Percentiles rank a stretch among this genome's conserved stretches.
phyloP scores from a whole-genome alignment of 1,140 invertebrate species.

The Neocloeon triangulifer region DNA sequence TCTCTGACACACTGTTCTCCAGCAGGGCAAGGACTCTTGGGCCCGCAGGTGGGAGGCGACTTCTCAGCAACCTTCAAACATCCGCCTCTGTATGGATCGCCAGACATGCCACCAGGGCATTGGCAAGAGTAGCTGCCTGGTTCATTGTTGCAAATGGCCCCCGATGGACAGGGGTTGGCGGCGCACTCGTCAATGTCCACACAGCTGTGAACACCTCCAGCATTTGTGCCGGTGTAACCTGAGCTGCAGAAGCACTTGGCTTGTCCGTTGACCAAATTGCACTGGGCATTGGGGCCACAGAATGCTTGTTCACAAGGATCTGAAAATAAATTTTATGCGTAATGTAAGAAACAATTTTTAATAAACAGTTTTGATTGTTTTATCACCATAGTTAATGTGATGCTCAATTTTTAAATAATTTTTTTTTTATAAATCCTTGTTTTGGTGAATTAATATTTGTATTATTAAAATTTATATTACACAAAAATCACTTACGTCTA shows the following conservation, averaged over 20 bases:
- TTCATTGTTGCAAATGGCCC: constrained; percentile 70
- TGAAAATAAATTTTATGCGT: constrained; percentile 14
- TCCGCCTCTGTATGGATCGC: constrained; percentile 45
- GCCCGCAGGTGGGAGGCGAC: constrained; percentile 37
- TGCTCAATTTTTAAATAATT: no score
- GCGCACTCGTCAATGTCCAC: constrained; percentile 69
- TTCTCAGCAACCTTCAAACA: constrained; percentile 38
- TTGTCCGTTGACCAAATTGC: constrained; percentile 59
- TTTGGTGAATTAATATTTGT: neutral
- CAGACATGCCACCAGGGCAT: constrained; percentile 50
- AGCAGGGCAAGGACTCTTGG: constrained; percentile 46
- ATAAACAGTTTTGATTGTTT: constrained; percentile 3
- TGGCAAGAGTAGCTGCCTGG: constrained; percentile 69
- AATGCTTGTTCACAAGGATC: constrained; percentile 72
- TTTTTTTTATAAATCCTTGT: neutral
- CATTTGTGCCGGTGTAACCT: constrained; percentile 45
- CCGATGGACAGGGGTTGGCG: constrained; percentile 47
- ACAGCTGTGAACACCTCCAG: constrained; percentile 42
- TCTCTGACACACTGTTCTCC: constrained; percentile 68
- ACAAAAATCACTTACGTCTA: constrained; percentile 40
- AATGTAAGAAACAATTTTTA: constrained; percentile 4
- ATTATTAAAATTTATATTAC: constrained; percentile 1
- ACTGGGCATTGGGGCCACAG: constrained; percentile 73
- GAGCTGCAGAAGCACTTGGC: constrained; percentile 61
- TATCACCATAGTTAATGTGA: neutral